These are phyloP conservation scores for Amyelois transitella DNA, from an alignment of 1,140 invertebrate species.

Conservation along the genomic window DNA sequence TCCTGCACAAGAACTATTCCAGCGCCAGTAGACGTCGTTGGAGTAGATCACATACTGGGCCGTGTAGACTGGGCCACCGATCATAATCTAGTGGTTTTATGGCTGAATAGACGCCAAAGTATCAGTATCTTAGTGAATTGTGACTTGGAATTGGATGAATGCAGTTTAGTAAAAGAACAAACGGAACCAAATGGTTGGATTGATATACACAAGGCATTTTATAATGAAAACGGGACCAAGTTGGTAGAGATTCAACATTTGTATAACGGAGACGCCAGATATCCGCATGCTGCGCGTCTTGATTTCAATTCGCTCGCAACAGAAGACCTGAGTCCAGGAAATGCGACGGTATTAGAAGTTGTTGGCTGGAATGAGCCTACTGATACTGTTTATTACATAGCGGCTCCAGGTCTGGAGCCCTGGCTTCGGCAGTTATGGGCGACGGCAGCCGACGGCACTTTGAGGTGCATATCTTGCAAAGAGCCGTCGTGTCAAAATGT, in stretches of 20 bases:
- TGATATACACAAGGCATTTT: conserved; percentile 53
- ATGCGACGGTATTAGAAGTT: conserved; percentile 65
- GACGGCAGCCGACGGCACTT: conserved; percentile 36
- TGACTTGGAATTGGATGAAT: conserved; percentile 66
- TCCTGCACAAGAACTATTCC: conserved; percentile 55
- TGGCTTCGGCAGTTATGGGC: conserved; percentile 74
- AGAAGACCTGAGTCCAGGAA: conserved; percentile 79
- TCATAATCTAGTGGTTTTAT: conserved; percentile 81
- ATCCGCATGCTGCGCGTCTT: conserved; percentile 57
- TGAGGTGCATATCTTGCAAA: conserved; percentile 67
- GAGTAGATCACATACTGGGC: conserved; percentile 72
- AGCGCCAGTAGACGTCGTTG: conserved; percentile 68
- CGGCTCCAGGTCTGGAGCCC: conserved; percentile 60
- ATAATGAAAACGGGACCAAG: conserved; percentile 63
- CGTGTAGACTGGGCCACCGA: conserved; percentile 87
- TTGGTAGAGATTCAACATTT: conserved; percentile 60
- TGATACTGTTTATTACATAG: conserved; percentile 72
- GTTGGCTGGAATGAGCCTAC: conserved; percentile 67
- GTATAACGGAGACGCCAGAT: conserved; percentile 44
- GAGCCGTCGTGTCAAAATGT: conserved; percentile 48
- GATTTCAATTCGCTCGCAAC: conserved; percentile 44
- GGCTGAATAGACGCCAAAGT: conserved; percentile 93
- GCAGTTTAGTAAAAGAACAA: conserved; percentile 54
- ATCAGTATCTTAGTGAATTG: conserved; percentile 75
- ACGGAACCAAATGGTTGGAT: conserved; percentile 67